Evolutionary conservation across 2,888 invertebrate species (phyloP), one percentile per base, ranked within the genome.

Genomic region (Macaria notata): DNA sequence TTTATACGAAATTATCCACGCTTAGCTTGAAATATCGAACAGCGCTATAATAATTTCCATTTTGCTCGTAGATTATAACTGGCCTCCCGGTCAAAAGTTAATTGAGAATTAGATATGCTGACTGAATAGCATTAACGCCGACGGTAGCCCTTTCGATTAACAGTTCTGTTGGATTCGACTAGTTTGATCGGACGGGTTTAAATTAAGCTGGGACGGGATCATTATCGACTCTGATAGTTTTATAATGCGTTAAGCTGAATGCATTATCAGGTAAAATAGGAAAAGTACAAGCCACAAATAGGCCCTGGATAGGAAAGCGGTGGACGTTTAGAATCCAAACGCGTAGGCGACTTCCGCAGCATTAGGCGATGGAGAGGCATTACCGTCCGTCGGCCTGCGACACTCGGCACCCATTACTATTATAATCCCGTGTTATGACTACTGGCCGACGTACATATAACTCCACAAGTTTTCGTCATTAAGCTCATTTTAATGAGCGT

Each of bases 321-420:
- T 51, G 55, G 61, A 76, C 71, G 72, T 78, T 78, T 76, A 75
- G 71, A 79, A 83, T 82, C 69, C 70, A 49, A 52, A 49, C 66
- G 78, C 79, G 84, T 84, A 76, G 84, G 83, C 81, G 81, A 78
- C 74, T 78, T 81, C 81, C 78, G 79, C 69, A 66, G 74, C 80
- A 73, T 76, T 75, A 78, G 72, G 72, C 62, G 72, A 57, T 62
- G 63, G 63, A 68, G 63, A 64, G 61, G 59, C 72, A 72, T 75
- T 79, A 76, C 75, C 60, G 76, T 73, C 75, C 70, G 65, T 68
- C 72, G 69, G 65, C 63, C 71, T 72, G 69, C 72, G 76, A 75
- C 76, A 75, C 73, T 76, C 72, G 76, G 76, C 79, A 73, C 72
- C 73, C 72, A 79, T 80, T 79, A 78, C 70, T 70, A 78, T 78